These are phyloP conservation scores for Drosophila kurseongensis DNA, from an alignment of 1,140 invertebrate species.

Conservation along the genomic window DNA sequence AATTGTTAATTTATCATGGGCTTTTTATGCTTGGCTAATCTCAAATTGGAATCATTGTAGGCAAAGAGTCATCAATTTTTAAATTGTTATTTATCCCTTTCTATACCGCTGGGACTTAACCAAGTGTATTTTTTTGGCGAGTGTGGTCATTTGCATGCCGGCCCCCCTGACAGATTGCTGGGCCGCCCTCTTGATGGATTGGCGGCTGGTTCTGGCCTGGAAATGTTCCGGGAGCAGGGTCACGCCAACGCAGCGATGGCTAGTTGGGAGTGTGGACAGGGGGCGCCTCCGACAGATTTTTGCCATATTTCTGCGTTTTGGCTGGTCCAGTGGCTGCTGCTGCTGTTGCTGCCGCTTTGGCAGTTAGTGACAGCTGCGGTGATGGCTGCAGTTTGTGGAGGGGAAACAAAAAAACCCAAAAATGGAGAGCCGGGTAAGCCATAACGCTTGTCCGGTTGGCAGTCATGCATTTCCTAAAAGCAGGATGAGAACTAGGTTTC, in stretches of 20 bases:
- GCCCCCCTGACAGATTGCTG: constrained; percentile 69
- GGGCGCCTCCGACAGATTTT: constrained; percentile 36
- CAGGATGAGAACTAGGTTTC: too few relatives aligned
- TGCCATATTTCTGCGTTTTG: constrained; percentile 60
- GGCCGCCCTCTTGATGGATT: constrained; percentile 65
- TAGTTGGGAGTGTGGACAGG: constrained; percentile 21
- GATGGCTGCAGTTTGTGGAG: constrained; percentile 40
- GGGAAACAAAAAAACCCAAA: constrained; percentile 14
- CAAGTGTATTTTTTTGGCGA: constrained; percentile 19
- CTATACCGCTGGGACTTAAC: neutral
- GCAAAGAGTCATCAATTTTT: neutral
- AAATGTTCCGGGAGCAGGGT: constrained; percentile 15
- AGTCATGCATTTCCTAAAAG: constrained; percentile 26
- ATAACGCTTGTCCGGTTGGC: constrained; percentile 34
- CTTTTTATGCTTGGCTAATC: neutral
- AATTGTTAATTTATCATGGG: neutral
- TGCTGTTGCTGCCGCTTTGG: constrained; percentile 38
- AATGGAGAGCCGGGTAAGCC: constrained; percentile 27
- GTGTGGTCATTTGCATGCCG: constrained; percentile 61
- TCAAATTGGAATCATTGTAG: neutral
- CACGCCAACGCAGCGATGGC: neutral
- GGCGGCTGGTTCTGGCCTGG: constrained; percentile 55
- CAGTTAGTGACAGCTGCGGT: constrained; percentile 80
- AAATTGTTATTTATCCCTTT: constrained; percentile 8
- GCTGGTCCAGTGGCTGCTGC: constrained; percentile 35